Evolutionary conservation across 2,113 vertebrate genomes (phyloP).

Genomic region (Periophthalmodon schlosseri): DNA sequence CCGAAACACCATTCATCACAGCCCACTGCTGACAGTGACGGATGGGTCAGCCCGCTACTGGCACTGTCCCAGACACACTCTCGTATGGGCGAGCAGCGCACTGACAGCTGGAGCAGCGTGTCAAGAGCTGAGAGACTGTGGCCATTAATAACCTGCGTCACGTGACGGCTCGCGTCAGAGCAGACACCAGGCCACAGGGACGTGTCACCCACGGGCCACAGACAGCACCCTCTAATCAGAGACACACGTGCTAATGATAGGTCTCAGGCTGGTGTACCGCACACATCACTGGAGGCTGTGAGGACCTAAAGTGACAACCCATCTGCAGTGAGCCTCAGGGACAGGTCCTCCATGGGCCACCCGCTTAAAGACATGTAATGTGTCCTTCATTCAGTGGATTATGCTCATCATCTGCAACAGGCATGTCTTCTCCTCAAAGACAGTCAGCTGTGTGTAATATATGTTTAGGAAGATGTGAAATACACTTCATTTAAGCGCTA

Average conservation of each 20-base stretch:
- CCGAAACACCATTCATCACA: constrained; percentile 92
- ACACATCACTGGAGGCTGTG: constrained; percentile 7
- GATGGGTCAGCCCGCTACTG: constrained; percentile 89
- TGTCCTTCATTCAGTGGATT: constrained; percentile 45
- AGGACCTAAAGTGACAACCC: constrained; percentile 55
- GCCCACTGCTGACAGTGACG: constrained; percentile 95
- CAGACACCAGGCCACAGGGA: constrained; percentile 83
- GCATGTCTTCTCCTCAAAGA: background rate
- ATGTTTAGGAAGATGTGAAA: background rate
- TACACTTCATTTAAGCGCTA: background rate
- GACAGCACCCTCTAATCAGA: constrained; percentile 89
- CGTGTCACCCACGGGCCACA: constrained; percentile 85
- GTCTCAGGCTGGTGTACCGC: constrained; percentile 52
- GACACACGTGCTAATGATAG: constrained; percentile 81
- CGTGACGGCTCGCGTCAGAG: constrained; percentile 77
- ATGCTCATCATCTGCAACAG: constrained; percentile 24
- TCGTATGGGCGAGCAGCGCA: constrained; percentile 89
- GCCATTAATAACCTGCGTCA: constrained; percentile 99
- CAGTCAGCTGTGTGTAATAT: background rate
- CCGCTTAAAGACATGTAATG: constrained; percentile 32
- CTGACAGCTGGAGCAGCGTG: constrained; percentile 99
- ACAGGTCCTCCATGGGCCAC: constrained; percentile 32
- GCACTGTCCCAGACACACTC: constrained; percentile 93
- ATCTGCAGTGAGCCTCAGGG: constrained; percentile 35
- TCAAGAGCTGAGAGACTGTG: constrained; percentile 96